Base-by-base conservation (phyloP, 2,888 invertebrate species). In the Aromia moschata region DNA sequence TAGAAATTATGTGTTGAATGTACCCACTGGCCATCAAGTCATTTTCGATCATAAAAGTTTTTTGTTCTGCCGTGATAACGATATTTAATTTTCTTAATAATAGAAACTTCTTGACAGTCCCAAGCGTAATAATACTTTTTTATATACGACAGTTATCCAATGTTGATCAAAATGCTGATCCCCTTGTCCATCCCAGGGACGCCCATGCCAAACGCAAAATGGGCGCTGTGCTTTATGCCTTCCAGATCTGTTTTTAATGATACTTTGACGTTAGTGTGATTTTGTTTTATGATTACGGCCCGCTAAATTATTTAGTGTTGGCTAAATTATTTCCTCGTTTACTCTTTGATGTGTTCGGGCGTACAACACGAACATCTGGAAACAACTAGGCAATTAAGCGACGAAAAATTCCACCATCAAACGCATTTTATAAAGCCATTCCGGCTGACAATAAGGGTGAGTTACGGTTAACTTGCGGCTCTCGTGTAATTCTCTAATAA, bases 181-280 rank as follows among this genome's bases (percentile, higher is more conserved):
- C n/a, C n/a, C n/a, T n/a, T n/a, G n/a, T n/a, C n/a, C n/a, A n/a
- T n/a, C n/a, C n/a, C n/a, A n/a, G 17, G 36, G 12, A 31, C 47
- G 11, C 2, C 47, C 17, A 36, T 15, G 33, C 31, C 18, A 36
- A 41, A 53, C 38, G 31, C 43, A 49, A 56, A 56, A 40, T 38
- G 17, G 31, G 40, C n/a, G 36, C 51, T 9, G 53, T 52, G 44
- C 47, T 66, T 76, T 75, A 75, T 74, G 75, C 64, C 62, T 75
- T 75, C 76, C 76, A 75, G 73, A 74, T 74, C 72, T 68, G 70
- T 70, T 71, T 72, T 72, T 76, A 76, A 76, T 73, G 74, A 72
- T 68, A 67, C 60, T 65, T 64, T 64, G 70, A 59, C 69, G 58
- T 60, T 61, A 43, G 65, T 56, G 68, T 62, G 67, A 63, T 67